Base-by-base conservation (phyloP, 2,888 invertebrate genomes). In the Pterostichus niger region DNA sequence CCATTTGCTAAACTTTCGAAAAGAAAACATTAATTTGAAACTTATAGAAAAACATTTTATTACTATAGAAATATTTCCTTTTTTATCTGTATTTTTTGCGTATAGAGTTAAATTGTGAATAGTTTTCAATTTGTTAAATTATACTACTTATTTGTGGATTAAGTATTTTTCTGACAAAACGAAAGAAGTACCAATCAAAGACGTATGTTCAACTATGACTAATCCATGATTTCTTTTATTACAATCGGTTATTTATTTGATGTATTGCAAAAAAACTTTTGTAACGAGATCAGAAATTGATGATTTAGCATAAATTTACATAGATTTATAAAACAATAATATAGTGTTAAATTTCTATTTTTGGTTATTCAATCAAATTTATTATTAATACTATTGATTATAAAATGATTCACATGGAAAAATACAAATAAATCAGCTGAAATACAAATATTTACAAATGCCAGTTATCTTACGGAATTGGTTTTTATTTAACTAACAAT, bases 171-270 rank as follows among this genome's bases (percentile, higher is more conserved):
- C 73, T 46, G 11, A 7, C 9, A 73, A 46, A 75, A 52, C 31
- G 49, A 52, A 46, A 4, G 44, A 49, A 64, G 71, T 33, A 71
- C 40, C 56, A 56, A 81, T 81, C 81, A 71, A 33, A 73, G 81
- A 81, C 81, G 56, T 81, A 81, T 81, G 81, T 73, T 44, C 81
- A 15, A 31, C 13, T 52, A 81, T 81, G 81, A 81, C 81, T 81
- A 81, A 81, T 81, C 56, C 73, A 56, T 71, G 13, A 54, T 35
- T 49, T 81, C 24, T 71, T 56, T 71, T 64, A 33, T 35, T 35
- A 79, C 33, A 79, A 76, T 76, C 33, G 7, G 11, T 35, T 13
- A 35, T 61, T 78, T 78, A 40, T 49, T 49, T 75, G 13, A n/a
- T 75, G 31, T 33, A 24, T 33, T 11, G 44, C 15, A 75, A 75